Evolutionary conservation across 2,113 vertebrate species (phyloP).

Genomic region (Archilochus colubris): DNA sequence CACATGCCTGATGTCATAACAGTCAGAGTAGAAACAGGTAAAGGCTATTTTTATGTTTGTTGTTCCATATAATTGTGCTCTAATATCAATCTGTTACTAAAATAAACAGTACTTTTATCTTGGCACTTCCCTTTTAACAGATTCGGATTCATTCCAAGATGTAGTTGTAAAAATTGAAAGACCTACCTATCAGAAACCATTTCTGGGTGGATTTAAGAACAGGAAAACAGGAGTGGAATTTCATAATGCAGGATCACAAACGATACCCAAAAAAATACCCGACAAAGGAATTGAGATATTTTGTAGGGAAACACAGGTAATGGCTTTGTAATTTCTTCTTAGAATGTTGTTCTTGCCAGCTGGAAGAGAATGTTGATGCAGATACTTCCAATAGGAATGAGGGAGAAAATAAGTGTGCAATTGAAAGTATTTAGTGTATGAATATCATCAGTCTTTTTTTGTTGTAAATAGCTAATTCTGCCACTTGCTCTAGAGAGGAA

Average conservation of each 20-base stretch:
- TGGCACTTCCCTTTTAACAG: slow-evolving; percentile 66
- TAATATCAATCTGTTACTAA: not conserved
- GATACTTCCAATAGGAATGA: not conserved
- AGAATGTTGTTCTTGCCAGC: not conserved
- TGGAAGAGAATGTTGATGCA: not conserved
- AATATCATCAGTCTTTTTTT: not conserved
- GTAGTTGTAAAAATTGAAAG: slow-evolving; percentile 85
- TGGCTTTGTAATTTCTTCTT: not conserved
- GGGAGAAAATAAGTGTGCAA: not conserved
- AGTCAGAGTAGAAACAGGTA: slow-evolving; percentile 84
- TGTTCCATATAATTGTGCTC: rapidly evolving
- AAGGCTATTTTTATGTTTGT: not conserved
- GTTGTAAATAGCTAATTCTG: not conserved
- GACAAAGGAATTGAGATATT: slow-evolving; percentile 70
- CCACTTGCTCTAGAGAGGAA: not conserved
- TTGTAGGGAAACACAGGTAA: slow-evolving; percentile 88
- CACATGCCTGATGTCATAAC: slow-evolving; percentile 83
- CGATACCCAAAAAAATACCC: slow-evolving; percentile 74
- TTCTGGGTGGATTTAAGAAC: slow-evolving; percentile 92
- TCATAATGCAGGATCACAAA: slow-evolving; percentile 90
- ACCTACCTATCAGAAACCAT: slow-evolving; percentile 80
- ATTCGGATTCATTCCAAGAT: slow-evolving; percentile 68
- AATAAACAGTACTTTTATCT: not conserved
- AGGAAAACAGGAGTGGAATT: slow-evolving; percentile 82
- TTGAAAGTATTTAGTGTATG: not conserved